Evolutionary conservation across 2,888 invertebrate species (phyloP).

Genomic region (Hypomecis punctinalis): DNA sequence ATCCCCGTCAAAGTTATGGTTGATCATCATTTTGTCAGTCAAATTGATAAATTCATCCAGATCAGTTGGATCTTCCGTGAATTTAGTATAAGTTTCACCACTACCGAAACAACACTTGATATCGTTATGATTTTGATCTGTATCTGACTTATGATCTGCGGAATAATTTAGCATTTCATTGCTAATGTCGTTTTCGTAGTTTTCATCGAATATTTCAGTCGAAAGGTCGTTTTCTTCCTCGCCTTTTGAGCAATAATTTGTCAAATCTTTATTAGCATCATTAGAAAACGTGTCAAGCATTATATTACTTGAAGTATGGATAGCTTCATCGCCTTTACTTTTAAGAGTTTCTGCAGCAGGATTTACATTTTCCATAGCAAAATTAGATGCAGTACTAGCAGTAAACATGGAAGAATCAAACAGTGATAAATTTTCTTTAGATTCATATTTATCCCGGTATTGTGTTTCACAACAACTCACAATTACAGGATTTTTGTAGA

Average conservation of each 20-base stretch:
- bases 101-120: conserved; percentile 70
- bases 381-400: conserved; percentile 48
- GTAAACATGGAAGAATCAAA: conserved; percentile 43
- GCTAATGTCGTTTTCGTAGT: conserved; percentile 64
- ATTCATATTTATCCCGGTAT: conserved; percentile 47
- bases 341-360: conserved; percentile 36
- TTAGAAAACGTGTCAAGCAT: not conserved
- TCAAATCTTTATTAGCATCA: conserved; percentile 10
- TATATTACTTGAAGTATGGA: conserved; percentile 12
- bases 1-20: conserved; percentile 49
- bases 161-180: conserved; percentile 60
- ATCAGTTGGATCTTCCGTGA: conserved; percentile 71
- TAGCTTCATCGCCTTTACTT: conserved; percentile 29
- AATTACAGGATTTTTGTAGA: conserved; percentile 73
- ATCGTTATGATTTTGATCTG: conserved; percentile 49
- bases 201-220: conserved; percentile 63
- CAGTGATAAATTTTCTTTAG: conserved; percentile 49
- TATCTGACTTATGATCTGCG: conserved; percentile 57
- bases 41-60: conserved; percentile 76
- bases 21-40: conserved; percentile 71
- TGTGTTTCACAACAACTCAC: conserved; percentile 59
- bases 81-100: conserved; percentile 79
- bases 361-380: conserved; percentile 44
- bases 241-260: conserved; percentile 35
- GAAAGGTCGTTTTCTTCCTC: conserved; percentile 56